Evolutionary conservation across 2,113 vertebrate species (phyloP), one percentile per base, ranked within the genome.

Genomic region (Datnioides undecimradiatus): DNA sequence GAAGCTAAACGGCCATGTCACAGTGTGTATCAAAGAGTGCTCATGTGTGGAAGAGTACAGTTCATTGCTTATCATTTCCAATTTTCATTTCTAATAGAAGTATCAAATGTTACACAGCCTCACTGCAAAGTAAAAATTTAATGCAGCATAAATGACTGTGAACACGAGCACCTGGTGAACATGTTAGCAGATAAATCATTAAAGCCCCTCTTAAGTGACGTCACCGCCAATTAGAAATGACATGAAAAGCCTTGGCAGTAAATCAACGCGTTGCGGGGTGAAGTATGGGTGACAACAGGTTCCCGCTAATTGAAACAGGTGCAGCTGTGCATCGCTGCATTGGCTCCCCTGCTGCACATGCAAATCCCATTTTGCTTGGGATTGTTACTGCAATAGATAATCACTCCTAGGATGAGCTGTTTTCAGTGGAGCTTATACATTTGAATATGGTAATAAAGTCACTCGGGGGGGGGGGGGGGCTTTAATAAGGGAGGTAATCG

Each of bases 361-460:
- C 73, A 80, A 76, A 81, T 85, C 71, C 67, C 65, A 73, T 73
- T 90, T 83, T 73, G 83, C 84, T 76, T 34, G 31, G 49, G 83
- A 80, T 64, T 79, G 70, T 81, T 73, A 46, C 83, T 21, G 49
- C 73, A 33, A 2, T 29, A 68, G 80, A 87, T 92, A 87, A 91
- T 91, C 81, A 78, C 62, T 68, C 60, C 31, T 67, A 31, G 69
- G 80, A 89, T 74, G 79, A 81, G 85, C 59, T 68, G 71, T 80
- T 80, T 76, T 74, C 72, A 48, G 51, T 2, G 14, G 40, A n/a
- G 33, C 73, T 65, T 60, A 45, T 55, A 48, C 41, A 73, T 81
- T 54, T 74, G 51, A 85, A 82, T 85, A 88, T 82, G 69, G 38
- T 77, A 84, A 92, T 88, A 60, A 80, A 82, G 85, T 60, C 76